Conservation (phyloP, 2,888 invertebrate genomes). For the Eupithecia tripunctaria region DNA sequence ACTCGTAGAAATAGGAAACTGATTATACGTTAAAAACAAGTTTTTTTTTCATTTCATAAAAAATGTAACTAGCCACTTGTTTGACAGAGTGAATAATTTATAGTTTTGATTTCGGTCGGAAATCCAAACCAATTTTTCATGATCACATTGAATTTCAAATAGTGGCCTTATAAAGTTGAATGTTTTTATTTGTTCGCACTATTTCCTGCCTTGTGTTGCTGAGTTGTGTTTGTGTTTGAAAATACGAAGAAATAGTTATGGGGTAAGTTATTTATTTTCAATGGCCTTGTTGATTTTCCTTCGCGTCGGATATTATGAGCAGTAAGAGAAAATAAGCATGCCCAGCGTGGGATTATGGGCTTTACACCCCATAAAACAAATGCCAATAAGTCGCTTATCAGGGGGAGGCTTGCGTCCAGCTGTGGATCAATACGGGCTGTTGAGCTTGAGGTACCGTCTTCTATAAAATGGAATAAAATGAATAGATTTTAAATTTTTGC, state of each 20-base stretch:
- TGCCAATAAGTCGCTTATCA: too few relatives aligned
- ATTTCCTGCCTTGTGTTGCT: constrained; percentile 65
- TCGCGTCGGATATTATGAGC: not conserved
- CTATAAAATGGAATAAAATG: not conserved
- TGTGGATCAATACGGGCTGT: too few relatives aligned
- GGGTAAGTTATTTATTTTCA: constrained; percentile 58
- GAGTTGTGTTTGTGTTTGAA: constrained; percentile 63
- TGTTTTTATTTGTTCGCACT: constrained; percentile 69
- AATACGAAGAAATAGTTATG: constrained; percentile 53
- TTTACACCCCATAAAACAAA: too few relatives aligned
- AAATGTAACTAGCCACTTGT: constrained; percentile 72
- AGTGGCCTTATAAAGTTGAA: constrained; percentile 75
- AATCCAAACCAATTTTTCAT: constrained; percentile 77
- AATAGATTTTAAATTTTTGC: not conserved
- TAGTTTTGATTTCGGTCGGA: constrained; percentile 64
- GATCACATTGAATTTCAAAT: constrained; percentile 82
- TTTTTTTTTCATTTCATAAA: constrained; percentile 42
- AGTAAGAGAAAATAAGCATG: not conserved
- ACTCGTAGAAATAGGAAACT: not conserved
- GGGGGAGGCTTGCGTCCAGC: too few relatives aligned
- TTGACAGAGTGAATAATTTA: constrained; percentile 66
- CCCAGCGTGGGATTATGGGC: too few relatives aligned
- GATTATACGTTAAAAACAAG: not conserved
- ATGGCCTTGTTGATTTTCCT: not conserved
- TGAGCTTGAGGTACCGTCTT: too few relatives aligned